These are phyloP conservation scores for Caerostris extrusa DNA, from an alignment of 1,140 invertebrate species.

Conservation along the genomic window DNA sequence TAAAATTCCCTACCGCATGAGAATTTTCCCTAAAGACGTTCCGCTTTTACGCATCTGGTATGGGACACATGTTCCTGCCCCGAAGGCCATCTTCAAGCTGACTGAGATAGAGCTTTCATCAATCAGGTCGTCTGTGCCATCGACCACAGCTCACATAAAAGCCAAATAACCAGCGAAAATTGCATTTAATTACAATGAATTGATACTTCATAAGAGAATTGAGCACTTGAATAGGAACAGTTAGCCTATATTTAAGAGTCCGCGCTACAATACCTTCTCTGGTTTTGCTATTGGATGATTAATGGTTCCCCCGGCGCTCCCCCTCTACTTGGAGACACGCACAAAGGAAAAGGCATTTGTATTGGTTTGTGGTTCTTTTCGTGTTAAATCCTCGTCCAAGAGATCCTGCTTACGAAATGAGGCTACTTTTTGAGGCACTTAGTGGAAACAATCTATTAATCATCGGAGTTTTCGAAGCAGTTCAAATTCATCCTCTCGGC, in stretches of 20 bases:
- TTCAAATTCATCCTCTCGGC: neutral
- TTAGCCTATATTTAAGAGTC: constrained; percentile 49
- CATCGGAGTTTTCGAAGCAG: neutral
- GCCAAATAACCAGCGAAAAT: constrained; percentile 50
- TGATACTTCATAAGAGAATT: constrained; percentile 37
- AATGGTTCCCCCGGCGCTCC: constrained; percentile 6
- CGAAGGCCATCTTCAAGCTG: neutral
- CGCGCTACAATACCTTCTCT: neutral
- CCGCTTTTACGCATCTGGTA: neutral
- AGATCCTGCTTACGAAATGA: constrained; percentile 27
- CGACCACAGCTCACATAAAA: constrained; percentile 31
- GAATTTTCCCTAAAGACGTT: neutral
- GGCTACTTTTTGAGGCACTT: constrained; percentile 6
- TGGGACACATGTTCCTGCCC: constrained; percentile 24
- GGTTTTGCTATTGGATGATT: constrained; percentile 40
- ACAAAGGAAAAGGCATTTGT: constrained; percentile 16
- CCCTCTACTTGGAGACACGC: neutral
- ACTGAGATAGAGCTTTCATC: constrained; percentile 24
- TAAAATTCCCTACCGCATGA: neutral
- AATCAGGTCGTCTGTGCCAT: constrained; percentile 34
- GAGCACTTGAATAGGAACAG: neutral
- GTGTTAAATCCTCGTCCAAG: neutral
- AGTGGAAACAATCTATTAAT: neutral
- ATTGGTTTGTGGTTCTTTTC: neutral
- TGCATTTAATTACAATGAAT: constrained; percentile 54